These are phyloP conservation scores for Mormyrus iriodes DNA, from an alignment of 2,113 vertebrate species.

Conservation along the genomic window DNA sequence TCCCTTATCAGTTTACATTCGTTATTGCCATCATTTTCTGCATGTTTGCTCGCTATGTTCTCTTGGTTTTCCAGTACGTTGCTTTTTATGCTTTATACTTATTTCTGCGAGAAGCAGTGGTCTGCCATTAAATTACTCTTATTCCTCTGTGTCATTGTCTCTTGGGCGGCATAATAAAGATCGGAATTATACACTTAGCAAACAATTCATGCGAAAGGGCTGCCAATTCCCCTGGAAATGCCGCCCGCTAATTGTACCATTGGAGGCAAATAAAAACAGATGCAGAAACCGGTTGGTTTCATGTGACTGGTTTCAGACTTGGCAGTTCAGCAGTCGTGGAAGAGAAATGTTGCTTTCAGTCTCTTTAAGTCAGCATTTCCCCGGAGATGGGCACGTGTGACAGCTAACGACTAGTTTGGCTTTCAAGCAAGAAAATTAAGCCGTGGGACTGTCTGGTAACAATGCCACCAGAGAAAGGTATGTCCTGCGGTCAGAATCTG, in stretches of 20 bases:
- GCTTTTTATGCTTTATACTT: background rate
- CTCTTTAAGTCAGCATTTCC: background rate
- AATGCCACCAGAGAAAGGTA: background rate
- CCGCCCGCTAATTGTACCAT: background rate
- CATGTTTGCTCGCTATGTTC: background rate
- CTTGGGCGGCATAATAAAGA: background rate
- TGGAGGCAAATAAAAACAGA: background rate
- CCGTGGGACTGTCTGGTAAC: background rate
- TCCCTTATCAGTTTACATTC: background rate
- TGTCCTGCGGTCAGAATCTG: background rate
- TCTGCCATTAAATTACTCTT: background rate
- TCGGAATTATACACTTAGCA: conserved; percentile 6
- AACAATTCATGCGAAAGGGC: background rate
- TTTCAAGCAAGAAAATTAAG: background rate
- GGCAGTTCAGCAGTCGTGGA: background rate
- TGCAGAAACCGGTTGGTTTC: background rate
- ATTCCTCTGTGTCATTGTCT: conserved; percentile 2
- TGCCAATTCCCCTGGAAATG: conserved; percentile 1
- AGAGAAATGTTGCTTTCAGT: background rate
- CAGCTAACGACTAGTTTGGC: background rate
- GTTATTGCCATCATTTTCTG: background rate
- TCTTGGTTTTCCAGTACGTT: background rate
- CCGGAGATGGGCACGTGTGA: background rate
- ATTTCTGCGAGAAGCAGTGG: background rate
- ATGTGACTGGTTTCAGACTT: background rate